Percentiles rank a stretch among this genome's conserved stretches.
Evolutionary conservation across 1,140 invertebrate genomes (phyloP).

Genomic region (Cyrtorhinus lividipennis): DNA sequence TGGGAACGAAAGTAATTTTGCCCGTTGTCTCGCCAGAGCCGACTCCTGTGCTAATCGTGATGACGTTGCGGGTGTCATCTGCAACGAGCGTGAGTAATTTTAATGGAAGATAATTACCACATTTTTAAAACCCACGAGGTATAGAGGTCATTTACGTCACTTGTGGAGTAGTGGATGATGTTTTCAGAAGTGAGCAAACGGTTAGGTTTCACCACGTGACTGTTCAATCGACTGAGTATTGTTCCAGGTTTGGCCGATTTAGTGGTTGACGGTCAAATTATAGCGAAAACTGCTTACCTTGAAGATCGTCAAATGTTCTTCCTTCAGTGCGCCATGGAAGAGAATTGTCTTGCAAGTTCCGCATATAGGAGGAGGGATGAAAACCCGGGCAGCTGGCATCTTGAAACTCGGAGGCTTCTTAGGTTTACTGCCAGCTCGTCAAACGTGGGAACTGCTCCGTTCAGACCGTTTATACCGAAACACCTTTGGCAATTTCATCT

Average conservation of each 20-base stretch:
- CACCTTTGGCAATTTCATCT: conserved; percentile 93
- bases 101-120: no score
- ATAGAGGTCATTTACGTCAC: no score
- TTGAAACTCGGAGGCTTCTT: conserved; percentile 62
- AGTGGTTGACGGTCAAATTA: not conserved
- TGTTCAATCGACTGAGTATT: no score
- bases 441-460: conserved; percentile 81
- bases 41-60: not conserved
- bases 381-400: conserved; percentile 49
- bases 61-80: not conserved
- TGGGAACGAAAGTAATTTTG: conserved; percentile 55
- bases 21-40: conserved; percentile 46
- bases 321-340: conserved; percentile 91
- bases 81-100: not conserved
- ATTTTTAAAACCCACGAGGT: no score
- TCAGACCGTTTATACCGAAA: conserved; percentile 76
- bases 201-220: no score
- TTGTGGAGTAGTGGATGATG: no score
- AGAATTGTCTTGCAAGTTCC: conserved; percentile 74
- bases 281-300: conserved; percentile 67
- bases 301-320: conserved; percentile 75
- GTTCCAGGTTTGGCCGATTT: not conserved
- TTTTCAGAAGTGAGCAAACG: no score
- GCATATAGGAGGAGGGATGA: conserved; percentile 61
- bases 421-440: conserved; percentile 80